Base-by-base conservation (phyloP, 1,140 invertebrate species). In the Zaprionus tsacasi region DNA sequence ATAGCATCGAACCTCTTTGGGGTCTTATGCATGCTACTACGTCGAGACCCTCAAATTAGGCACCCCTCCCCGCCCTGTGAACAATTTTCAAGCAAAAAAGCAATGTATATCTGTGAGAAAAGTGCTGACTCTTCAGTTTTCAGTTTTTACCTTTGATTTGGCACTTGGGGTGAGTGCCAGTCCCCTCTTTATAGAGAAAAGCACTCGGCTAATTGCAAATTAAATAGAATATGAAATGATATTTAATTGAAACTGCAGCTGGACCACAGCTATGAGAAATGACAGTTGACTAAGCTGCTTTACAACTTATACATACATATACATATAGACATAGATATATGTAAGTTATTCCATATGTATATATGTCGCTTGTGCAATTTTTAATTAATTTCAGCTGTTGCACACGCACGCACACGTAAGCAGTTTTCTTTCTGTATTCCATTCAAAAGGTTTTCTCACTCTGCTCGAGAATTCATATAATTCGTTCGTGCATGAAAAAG, bases 341-440 rank as follows among this genome's bases (percentile, higher is more conserved):
- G 52, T 25, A 61, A 35, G 35, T 21, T 45, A 43, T 43, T n/a
- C 6, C 13, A 43, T 45, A 15, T 45, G 27, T 30, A 30, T 30
- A 30, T 45, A n/a, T 72, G 64, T 66, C 58, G 71, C 50, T 70
- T 71, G 55, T 77, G 85, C 81, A 83, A 70, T 81, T 88, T 88
- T 86, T 86, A 86, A 86, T 86, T 86, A 86, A 86, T 82, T 77
- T 86, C 63, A 48, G 60, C 54, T 75, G 61, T 63, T 73, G 56
- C 81, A 59, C 48, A n/a, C 38, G n/a, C 43, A 59, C 52, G 48
- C 55, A 66, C 36, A 40, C 59, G 70, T 65, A 73, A 33, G 27
- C 70, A 10, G 61, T 12, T 56, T 52, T 78, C 56, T 17, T 11
- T 21, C 35, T n/a, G 43, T 35, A 35, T 40, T 8, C 10, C 11